Conservation (phyloP, 1,140 invertebrate genomes). For the Rhysida immarginata region DNA sequence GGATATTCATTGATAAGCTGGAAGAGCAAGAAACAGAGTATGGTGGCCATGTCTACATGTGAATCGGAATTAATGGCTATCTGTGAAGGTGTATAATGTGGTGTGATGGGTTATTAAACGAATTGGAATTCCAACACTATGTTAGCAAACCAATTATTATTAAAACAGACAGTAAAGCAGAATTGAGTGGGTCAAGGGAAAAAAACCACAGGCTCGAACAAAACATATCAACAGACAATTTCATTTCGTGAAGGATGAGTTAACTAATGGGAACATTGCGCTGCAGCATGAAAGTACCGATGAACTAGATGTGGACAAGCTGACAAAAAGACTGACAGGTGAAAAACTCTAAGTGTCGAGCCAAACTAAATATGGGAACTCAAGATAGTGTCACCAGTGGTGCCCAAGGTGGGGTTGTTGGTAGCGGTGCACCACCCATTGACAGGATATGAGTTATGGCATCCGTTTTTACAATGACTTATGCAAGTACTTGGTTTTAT, state of each 20-base stretch:
- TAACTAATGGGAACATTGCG: background rate
- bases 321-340: background rate
- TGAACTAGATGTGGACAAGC: background rate
- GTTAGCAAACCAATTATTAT: background rate
- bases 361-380: too few species aligned
- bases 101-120: background rate
- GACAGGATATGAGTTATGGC: too few species aligned
- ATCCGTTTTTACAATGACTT: too few species aligned
- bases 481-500: too few species aligned
- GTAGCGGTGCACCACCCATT: too few species aligned
- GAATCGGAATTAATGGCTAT: too few species aligned
- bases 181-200: background rate
- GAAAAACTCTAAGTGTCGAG: too few species aligned
- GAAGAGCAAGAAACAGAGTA: conserved; percentile 8
- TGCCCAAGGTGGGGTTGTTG: too few species aligned
- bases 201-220: background rate
- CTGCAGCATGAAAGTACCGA: background rate
- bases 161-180: background rate
- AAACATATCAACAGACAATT: background rate
- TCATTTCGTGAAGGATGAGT: background rate
- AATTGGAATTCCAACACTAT: background rate
- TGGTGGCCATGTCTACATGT: conserved; percentile 1
- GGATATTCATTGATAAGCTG: background rate
- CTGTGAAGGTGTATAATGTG: background rate
- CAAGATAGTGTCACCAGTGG: too few species aligned